These are phyloP conservation scores for Hoplias malabaricus DNA, from an alignment of 2,113 vertebrate genomes.

Conservation along the genomic window DNA sequence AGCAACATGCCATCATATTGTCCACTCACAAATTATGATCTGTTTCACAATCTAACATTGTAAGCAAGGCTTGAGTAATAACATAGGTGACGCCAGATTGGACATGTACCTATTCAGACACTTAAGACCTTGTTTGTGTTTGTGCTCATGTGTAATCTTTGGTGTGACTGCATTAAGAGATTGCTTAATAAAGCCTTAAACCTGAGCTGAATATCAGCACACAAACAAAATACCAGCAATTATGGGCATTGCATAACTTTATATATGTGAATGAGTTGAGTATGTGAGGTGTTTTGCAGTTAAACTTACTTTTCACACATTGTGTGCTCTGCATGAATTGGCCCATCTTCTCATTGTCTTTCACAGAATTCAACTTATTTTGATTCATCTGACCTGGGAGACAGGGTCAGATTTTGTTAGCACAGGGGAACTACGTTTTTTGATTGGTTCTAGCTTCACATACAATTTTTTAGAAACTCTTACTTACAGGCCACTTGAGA, in stretches of 20 bases:
- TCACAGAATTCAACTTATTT: conserved; percentile 59
- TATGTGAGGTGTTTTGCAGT: background rate
- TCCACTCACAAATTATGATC: background rate
- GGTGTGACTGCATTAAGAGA: background rate
- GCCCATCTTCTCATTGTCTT: conserved; percentile 67
- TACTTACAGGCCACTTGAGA: no score
- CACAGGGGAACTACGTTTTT: no score
- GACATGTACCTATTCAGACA: background rate
- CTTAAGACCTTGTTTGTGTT: background rate
- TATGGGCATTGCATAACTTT: no score
- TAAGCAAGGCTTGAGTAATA: background rate
- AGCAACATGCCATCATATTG: background rate
- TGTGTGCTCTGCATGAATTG: conserved; percentile 51
- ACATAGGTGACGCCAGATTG: background rate
- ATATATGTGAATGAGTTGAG: background rate
- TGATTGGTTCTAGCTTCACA: no score
- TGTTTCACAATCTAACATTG: background rate
- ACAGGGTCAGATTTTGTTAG: background rate
- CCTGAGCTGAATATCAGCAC: background rate
- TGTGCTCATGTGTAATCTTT: background rate
- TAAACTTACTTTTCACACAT: conserved; percentile 65
- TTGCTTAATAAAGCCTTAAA: background rate
- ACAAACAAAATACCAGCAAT: background rate
- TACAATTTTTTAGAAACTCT: no score
- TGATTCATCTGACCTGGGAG: conserved; percentile 61